Conservation (phyloP, 1,140 invertebrate species). For the Gryllus bimaculatus region DNA sequence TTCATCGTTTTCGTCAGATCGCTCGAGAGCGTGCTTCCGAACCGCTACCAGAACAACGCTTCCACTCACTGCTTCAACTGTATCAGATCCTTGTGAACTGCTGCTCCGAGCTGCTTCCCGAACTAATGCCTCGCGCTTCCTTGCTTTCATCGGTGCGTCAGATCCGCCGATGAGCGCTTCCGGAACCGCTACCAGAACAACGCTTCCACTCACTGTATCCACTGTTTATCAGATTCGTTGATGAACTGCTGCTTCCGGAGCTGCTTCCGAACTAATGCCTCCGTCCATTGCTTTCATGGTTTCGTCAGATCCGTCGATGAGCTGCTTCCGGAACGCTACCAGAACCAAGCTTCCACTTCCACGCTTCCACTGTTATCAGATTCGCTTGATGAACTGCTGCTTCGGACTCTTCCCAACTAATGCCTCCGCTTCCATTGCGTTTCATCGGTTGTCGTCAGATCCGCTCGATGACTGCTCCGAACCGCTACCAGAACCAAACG, state of each 20-base stretch:
- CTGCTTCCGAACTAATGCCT: no score
- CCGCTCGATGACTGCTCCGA: no score
- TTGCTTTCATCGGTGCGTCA: not conserved
- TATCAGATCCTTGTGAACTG: not conserved
- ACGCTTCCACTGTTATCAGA: not conserved
- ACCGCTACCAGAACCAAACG: no score
- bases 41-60: not conserved
- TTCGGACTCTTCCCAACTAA: no score
- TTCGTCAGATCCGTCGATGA: not conserved
- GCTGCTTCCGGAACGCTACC: not conserved
- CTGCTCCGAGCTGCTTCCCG: not conserved
- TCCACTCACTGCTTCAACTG: not conserved
- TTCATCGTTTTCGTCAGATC: not conserved
- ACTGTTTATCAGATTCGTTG: no score
- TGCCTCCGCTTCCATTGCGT: no score
- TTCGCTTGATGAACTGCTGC: not conserved
- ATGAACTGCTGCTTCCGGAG: no score
- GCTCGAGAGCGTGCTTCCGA: not conserved
- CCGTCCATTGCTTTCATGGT: not conserved
- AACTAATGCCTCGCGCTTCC: not conserved
- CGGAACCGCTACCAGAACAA: no score
- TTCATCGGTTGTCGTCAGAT: no score
- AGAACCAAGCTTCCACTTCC: not conserved
- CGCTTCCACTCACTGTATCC: no score
- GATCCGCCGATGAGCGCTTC: not conserved